A percentile compares a stretch with the other conserved stretches of the same genome.
These are phyloP conservation scores for Tiliacea aurago DNA, from an alignment of 2,888 invertebrate species.

Conservation along the genomic window DNA sequence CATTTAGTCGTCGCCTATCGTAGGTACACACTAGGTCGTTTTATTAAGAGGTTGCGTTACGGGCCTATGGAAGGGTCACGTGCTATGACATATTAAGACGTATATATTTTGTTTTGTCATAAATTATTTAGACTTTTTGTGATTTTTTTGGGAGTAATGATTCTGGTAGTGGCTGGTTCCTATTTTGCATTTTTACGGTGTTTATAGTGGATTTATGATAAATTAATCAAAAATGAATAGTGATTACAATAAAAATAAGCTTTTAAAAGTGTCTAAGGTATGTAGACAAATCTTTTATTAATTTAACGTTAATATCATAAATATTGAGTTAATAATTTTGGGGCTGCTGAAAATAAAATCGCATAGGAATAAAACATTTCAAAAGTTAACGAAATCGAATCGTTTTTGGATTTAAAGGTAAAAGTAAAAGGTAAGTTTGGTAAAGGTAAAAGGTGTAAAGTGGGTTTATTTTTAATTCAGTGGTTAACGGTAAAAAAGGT, in stretches of 20 bases:
- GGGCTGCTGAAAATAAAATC: not conserved
- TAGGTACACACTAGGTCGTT: constrained; percentile 11
- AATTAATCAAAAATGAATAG: not conserved
- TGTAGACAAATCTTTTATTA: not conserved
- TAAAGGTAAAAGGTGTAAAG: too few relatives aligned
- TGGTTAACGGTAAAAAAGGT: not conserved
- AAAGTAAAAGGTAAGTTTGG: too few relatives aligned
- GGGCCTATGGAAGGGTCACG: constrained; percentile 24
- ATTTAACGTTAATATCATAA: not conserved
- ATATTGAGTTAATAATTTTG: not conserved
- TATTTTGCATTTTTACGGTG: not conserved
- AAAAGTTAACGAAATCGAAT: not conserved
- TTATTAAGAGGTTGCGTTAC: constrained; percentile 33
- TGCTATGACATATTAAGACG: constrained; percentile 27
- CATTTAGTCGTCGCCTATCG: constrained; percentile 47
- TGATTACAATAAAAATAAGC: not conserved
- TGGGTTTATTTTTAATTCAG: too few relatives aligned
- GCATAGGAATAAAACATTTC: not conserved
- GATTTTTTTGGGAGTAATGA: not conserved
- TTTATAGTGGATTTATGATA: not conserved
- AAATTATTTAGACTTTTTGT: constrained; percentile 22
- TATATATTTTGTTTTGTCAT: constrained; percentile 12
- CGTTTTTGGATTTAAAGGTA: not conserved
- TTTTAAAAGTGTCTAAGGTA: not conserved
- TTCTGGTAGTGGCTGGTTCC: not conserved